Evolutionary conservation across 2,113 vertebrate species (phyloP), one percentile per base, ranked within the genome.

Genomic region (Sylvicapra grimmia): DNA sequence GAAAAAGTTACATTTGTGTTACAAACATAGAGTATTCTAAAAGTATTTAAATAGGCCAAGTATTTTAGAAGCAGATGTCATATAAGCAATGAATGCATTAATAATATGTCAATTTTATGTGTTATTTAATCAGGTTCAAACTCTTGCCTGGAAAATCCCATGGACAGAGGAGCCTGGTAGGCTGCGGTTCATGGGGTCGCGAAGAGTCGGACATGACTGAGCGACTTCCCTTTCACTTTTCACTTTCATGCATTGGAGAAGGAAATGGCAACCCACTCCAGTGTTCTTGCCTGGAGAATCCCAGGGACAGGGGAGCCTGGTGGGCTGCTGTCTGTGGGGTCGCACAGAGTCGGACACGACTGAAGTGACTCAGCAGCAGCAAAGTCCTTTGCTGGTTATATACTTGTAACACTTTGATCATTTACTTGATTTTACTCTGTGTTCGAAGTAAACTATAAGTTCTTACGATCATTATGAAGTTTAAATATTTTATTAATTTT

Each of bases 1-100:
- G n/a, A 84, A 95, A 95, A 93, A 86, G 85, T 54, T 92, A 83
- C 58, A 40, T 94, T 77, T 94, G 11, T 96, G 51, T 82, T 87
- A 47, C 44, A 88, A 93, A 63, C 31, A 72, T 80, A 31, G 65
- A 58, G 6, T 84, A 33, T 93, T 87, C 3, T 51, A 80, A 83
- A 29, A 92, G 31, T 75, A 75, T 92, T 92, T 92, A 61, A 79
- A 80, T 75, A 58, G 87, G 58, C 54, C 40, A 97, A 8, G 21
- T 88, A 65, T 79, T 94, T 97, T 97, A 79, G 86, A 96, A 93
- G 31, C 53, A 88, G 44, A 79, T 94, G 8, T 79, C 44, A 87
- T 77, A 79, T 51, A 96, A 89, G 21, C 44, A 77, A n/a, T 51
- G 16, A 94, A 40, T 56, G 19, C 3, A 36, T 91, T 96, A 85